Evolutionary conservation across 2,888 invertebrate genomes (phyloP).

Genomic region (Poecilus cupreus): DNA sequence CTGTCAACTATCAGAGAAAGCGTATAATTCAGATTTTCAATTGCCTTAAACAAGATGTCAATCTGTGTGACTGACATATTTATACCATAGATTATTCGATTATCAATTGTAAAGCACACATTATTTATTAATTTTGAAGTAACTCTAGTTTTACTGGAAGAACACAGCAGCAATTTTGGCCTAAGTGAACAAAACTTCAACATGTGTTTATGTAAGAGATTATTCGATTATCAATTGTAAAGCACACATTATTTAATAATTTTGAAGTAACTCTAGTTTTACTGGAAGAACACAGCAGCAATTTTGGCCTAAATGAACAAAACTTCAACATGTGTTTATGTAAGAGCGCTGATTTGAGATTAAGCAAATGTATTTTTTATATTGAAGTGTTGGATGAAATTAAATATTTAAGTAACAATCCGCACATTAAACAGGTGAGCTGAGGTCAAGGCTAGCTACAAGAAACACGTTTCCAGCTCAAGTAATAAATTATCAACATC

Average conservation of each 20-base stretch:
- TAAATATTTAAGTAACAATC: slow-evolving; percentile 9
- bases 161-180: not conserved
- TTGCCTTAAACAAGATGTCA: not conserved
- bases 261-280: no score
- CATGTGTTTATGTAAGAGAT: not conserved
- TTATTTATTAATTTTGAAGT: not conserved
- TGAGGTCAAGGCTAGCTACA: slow-evolving; percentile 42
- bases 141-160: no score
- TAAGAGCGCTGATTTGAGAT: not conserved
- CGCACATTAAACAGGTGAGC: slow-evolving; percentile 36
- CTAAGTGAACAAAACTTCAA: not conserved
- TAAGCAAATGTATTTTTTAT: not conserved
- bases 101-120: not conserved
- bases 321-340: not conserved
- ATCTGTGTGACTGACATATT: not conserved
- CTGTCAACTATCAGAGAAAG: slow-evolving; percentile 23
- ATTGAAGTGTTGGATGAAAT: not conserved
- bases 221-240: not conserved
- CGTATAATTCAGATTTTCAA: not conserved
- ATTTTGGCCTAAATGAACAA: not conserved
- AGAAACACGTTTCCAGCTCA: slow-evolving; percentile 42
- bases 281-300: no score
- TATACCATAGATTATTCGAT: not conserved
- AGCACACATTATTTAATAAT: not conserved
- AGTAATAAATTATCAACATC: slow-evolving; percentile 51